Conservation (phyloP, 35 echinoderm and acorn worm genomes). For the Lytechinus pictus region DNA sequence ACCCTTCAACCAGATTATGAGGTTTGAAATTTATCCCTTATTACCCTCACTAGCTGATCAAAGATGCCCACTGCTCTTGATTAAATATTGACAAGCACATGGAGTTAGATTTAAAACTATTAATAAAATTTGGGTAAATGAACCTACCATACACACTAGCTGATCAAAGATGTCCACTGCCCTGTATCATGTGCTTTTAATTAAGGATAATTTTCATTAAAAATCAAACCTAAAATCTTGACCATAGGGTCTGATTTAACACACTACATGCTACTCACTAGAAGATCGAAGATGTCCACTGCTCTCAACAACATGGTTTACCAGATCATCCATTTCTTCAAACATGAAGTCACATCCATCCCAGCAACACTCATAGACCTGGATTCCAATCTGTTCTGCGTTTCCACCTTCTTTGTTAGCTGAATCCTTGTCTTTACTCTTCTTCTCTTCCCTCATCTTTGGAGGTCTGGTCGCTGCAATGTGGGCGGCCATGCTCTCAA, state of each 20-base stretch:
- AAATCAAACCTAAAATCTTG: too few species aligned
- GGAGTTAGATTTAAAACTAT: too few species aligned
- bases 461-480: slow-evolving; percentile 68
- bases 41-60: too few species aligned
- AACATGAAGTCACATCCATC: slow-evolving; percentile 92
- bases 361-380: slow-evolving; percentile 90
- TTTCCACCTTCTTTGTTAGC: background rate
- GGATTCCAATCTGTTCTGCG: background rate
- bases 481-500: slow-evolving; percentile 79
- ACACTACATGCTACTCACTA: slow-evolving; percentile 56
- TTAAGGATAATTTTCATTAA: background rate
- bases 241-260: background rate
- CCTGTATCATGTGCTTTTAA: background rate
- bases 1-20: slow-evolving; percentile 59
- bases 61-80: too few species aligned
- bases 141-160: background rate
- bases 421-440: slow-evolving; percentile 61
- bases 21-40: too few species aligned
- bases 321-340: slow-evolving; percentile 84
- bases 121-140: too few species aligned
- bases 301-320: slow-evolving; percentile 68
- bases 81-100: too few species aligned
- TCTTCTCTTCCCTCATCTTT: slow-evolving; percentile 33
- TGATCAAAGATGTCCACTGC: background rate
- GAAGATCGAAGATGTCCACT: slow-evolving; percentile 73